Evolutionary conservation across 2,888 invertebrate genomes (phyloP).

Genomic region (Trissolcus japonicus): DNA sequence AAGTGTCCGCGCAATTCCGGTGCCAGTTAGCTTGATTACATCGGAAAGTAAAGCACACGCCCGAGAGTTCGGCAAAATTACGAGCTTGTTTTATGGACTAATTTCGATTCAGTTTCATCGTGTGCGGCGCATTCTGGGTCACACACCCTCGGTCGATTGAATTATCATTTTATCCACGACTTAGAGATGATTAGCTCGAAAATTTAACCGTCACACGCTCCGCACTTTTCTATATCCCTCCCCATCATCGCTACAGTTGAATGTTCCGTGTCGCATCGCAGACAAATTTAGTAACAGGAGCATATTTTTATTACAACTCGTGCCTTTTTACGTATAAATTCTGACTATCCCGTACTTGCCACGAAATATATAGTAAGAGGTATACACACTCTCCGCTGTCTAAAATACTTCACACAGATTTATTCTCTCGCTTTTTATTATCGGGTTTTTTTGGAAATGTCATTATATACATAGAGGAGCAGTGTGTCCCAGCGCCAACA

Average conservation of each 20-base stretch:
- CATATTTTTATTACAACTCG: conserved; percentile 13
- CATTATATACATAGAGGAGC: neutral
- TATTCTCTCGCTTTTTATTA: conserved; percentile 13
- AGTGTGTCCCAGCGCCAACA: neutral
- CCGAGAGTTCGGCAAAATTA: conserved; percentile 13
- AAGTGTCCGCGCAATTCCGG: conserved; percentile 4
- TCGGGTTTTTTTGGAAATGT: neutral
- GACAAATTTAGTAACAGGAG: conserved; percentile 15
- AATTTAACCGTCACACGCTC: no score
- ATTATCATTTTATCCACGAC: no score
- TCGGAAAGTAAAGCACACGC: conserved; percentile 10
- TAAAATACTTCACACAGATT: conserved; percentile 19
- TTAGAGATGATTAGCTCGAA: no score
- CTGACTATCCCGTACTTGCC: conserved; percentile 18
- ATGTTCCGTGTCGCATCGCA: conserved; percentile 5
- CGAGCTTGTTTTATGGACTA: conserved; percentile 15
- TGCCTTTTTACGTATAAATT: conserved; percentile 19
- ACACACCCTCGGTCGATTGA: no score
- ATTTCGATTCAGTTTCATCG: conserved; percentile 8
- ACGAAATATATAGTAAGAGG: conserved; percentile 21
- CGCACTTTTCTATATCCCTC: conserved; percentile 4
- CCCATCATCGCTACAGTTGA: neutral
- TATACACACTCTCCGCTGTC: neutral
- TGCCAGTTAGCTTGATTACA: conserved; percentile 24
- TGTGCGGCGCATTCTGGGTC: neutral